Conservation (phyloP, 2,888 invertebrate species). For the Ochlodes sylvanus region DNA sequence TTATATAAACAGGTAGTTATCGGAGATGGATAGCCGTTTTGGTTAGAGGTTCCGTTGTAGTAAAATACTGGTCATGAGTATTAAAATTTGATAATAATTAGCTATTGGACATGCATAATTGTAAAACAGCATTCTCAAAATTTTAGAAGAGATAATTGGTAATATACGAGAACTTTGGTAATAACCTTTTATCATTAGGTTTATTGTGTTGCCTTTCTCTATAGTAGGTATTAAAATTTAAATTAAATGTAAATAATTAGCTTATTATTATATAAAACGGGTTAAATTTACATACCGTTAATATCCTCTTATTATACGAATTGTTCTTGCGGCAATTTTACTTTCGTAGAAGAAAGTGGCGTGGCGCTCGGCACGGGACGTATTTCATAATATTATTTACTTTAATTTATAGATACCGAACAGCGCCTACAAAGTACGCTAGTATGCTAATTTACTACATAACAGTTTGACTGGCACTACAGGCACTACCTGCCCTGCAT, state of each 20-base stretch:
- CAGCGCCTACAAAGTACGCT: conserved; percentile 1
- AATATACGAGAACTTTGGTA: too few relatives aligned
- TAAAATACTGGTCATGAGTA: too few relatives aligned
- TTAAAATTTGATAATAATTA: too few relatives aligned
- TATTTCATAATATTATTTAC: conserved; percentile 16
- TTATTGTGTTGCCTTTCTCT: not conserved
- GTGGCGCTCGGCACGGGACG: not conserved
- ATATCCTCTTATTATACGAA: conserved; percentile 17
- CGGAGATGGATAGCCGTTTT: not conserved
- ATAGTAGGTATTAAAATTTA: not conserved
- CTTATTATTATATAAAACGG: conserved; percentile 15
- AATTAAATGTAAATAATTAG: conserved; percentile 19
- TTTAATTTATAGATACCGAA: conserved; percentile 21
- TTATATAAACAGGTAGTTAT: conserved; percentile 4
- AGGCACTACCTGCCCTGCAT: too few relatives aligned
- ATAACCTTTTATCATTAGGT: too few relatives aligned
- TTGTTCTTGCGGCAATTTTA: conserved; percentile 26
- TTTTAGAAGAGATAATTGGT: too few relatives aligned
- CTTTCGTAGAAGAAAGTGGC: conserved; percentile 25
- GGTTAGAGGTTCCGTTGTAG: too few relatives aligned
- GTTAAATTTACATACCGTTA: conserved; percentile 21
- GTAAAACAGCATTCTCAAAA: too few relatives aligned
- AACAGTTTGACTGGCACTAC: too few relatives aligned
- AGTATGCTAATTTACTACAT: conserved; percentile 16
- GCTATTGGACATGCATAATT: too few relatives aligned